Percentiles rank a stretch among this genome's conserved stretches.
These are phyloP conservation scores for Columba guinea DNA, from an alignment of 2,797 vertebrate species.

Conservation along the genomic window DNA sequence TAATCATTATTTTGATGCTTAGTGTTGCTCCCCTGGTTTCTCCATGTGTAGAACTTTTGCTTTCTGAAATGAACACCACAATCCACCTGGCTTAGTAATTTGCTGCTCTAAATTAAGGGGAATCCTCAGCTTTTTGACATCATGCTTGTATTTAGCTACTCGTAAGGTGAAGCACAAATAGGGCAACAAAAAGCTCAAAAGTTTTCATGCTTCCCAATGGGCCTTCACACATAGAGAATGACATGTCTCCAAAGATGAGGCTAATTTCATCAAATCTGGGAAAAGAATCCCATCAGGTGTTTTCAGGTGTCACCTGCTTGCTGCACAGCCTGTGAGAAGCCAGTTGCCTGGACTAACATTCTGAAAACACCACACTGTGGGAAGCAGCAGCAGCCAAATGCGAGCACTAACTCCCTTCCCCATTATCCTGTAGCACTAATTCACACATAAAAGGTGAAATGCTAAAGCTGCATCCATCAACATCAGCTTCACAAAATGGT, in stretches of 20 bases:
- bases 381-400: background rate
- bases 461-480: background rate
- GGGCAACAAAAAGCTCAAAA: background rate
- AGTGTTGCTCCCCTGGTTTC: background rate
- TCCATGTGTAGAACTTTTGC: background rate
- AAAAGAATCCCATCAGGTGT: background rate
- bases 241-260: fast-evolving
- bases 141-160: background rate
- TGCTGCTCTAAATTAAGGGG: background rate
- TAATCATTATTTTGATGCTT: background rate
- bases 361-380: fast-evolving
- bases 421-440: background rate
- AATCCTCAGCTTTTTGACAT: background rate
- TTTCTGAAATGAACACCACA: background rate
- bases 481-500: background rate
- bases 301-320: background rate
- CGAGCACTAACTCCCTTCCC: fast-evolving
- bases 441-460: background rate
- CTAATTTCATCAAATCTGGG: background rate
- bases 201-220: background rate
- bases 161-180: background rate
- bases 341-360: background rate
- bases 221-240: background rate
- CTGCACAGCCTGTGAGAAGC: background rate
- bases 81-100: background rate